These are phyloP conservation scores for Amblyopsis rosae DNA, from an alignment of 2,113 vertebrate species.

Conservation along the genomic window DNA sequence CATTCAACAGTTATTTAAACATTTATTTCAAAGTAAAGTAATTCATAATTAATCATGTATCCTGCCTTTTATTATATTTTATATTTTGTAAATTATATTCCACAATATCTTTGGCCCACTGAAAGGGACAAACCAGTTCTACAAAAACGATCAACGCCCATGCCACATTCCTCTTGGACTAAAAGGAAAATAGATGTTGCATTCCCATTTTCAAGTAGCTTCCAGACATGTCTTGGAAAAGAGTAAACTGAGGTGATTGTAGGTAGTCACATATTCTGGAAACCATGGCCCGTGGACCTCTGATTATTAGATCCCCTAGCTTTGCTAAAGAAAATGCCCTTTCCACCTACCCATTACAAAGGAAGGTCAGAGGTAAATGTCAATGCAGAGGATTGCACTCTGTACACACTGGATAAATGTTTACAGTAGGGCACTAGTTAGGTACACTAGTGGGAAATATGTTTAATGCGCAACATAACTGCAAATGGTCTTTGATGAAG, in stretches of 20 bases:
- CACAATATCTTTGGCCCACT: not conserved
- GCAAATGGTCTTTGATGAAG: not conserved
- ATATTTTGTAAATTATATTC: not conserved
- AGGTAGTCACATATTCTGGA: conserved; percentile 13
- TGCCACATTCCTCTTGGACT: conserved; percentile 65
- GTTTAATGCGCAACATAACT: not conserved
- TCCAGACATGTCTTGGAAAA: conserved; percentile 48
- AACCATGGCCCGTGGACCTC: conserved; percentile 25
- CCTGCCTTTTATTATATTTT: too few species aligned
- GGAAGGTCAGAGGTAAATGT: too few species aligned
- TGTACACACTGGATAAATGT: too few species aligned
- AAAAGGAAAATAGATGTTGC: conserved; percentile 53
- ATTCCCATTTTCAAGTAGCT: conserved; percentile 57
- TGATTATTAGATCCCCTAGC: conserved; percentile 20
- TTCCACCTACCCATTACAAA: too few species aligned
- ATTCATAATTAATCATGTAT: too few species aligned
- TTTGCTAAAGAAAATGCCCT: not conserved
- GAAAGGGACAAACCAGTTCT: conserved; percentile 47
- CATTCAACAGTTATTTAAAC: too few species aligned
- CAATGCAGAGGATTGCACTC: too few species aligned
- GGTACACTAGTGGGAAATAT: too few species aligned
- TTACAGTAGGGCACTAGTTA: too few species aligned
- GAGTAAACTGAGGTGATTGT: conserved; percentile 35
- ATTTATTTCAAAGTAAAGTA: too few species aligned
- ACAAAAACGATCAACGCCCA: conserved; percentile 58